Percentiles rank a stretch among this genome's conserved stretches.
Evolutionary conservation across 2,888 invertebrate species (phyloP).

Genomic region (Crioceris asparagi): DNA sequence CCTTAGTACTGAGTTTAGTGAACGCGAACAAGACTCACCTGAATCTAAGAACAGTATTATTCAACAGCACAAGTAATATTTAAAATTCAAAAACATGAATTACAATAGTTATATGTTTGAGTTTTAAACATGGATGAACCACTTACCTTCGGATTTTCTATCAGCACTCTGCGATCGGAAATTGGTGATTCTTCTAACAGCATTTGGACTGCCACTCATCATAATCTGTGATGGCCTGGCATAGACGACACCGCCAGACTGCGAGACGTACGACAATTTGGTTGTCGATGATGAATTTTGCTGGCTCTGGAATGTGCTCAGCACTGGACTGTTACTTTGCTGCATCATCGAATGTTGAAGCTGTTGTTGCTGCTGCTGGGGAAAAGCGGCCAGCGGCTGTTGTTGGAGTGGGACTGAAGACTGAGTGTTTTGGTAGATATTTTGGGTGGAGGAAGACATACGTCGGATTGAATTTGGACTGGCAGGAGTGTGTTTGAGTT

Average conservation of each 20-base stretch:
- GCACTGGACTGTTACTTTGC: constrained; percentile 22
- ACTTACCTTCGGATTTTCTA: constrained; percentile 41
- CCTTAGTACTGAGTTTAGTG: too few relatives aligned
- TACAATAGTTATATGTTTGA: too few relatives aligned
- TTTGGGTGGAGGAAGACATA: constrained; percentile 32
- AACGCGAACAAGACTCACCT: too few relatives aligned
- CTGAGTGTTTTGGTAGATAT: constrained; percentile 27
- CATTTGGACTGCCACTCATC: constrained; percentile 40
- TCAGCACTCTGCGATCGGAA: constrained; percentile 53
- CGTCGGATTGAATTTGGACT: constrained; percentile 67
- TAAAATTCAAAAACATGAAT: too few relatives aligned
- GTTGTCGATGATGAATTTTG: constrained; percentile 14
- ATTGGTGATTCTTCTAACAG: constrained; percentile 41
- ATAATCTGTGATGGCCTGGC: constrained; percentile 45
- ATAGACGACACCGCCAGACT: constrained; percentile 38
- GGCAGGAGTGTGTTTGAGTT: constrained; percentile 76
- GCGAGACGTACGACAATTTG: constrained; percentile 33
- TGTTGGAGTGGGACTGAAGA: constrained; percentile 15
- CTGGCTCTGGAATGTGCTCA: constrained; percentile 36
- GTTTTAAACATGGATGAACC: too few relatives aligned
- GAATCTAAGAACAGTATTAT: too few relatives aligned
- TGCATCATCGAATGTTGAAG: constrained; percentile 3
- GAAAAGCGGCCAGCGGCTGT: neutral
- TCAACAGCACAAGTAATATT: too few relatives aligned
- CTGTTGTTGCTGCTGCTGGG: too few relatives aligned